Conservation (phyloP, 2,797 vertebrate species). For the Gallinago stenura region DNA sequence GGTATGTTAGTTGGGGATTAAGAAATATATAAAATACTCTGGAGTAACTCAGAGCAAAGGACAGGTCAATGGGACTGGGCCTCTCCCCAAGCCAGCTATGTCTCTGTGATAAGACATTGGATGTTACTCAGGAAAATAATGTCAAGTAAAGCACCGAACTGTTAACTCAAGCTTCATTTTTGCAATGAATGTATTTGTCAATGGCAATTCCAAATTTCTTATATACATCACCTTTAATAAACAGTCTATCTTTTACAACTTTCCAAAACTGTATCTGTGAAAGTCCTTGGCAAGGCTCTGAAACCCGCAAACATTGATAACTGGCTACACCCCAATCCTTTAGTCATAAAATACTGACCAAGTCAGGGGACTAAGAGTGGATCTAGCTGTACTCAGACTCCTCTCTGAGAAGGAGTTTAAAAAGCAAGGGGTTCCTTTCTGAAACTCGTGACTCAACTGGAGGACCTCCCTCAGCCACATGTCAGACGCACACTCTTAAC, state of each 20-base stretch:
- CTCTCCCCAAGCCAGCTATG: neutral
- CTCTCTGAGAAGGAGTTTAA: neutral
- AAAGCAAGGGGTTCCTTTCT: neutral
- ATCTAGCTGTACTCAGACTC: neutral
- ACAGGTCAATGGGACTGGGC: accelerated
- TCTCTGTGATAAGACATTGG: neutral
- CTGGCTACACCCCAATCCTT: too few species aligned
- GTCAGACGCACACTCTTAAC: neutral
- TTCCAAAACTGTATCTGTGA: neutral
- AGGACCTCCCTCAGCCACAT: neutral
- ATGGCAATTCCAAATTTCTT: neutral
- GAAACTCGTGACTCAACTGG: neutral
- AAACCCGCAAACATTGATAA: neutral
- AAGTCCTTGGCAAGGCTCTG: neutral
- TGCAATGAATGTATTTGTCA: neutral
- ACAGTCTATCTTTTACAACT: neutral
- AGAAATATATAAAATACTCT: neutral
- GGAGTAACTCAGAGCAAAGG: neutral
- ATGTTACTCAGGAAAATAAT: neutral
- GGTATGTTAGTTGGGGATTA: neutral
- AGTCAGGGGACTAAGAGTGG: neutral
- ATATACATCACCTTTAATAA: neutral
- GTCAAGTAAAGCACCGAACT: neutral
- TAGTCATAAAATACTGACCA: neutral
- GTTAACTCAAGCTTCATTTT: neutral